phyloP scores from a whole-genome alignment of 2,113 vertebrate genomes.

The Pitta sordida region DNA sequence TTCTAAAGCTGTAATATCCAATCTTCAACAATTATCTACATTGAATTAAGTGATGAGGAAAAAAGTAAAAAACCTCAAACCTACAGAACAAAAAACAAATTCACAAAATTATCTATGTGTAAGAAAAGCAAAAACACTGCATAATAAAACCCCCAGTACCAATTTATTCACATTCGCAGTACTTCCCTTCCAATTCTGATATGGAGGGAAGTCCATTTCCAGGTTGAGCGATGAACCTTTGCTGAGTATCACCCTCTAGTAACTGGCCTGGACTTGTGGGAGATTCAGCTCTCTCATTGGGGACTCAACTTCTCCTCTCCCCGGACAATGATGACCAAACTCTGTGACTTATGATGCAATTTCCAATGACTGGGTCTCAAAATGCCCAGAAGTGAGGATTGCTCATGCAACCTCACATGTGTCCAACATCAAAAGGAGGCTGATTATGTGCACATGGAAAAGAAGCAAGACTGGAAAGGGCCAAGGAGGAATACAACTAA shows the following conservation, averaged over 20 bases:
- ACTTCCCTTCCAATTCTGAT: conserved; percentile 16
- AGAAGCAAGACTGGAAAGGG: not conserved
- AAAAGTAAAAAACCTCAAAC: not conserved
- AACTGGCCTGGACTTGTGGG: not conserved
- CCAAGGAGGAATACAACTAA: not conserved
- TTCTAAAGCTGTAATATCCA: not conserved
- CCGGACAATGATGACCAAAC: not conserved
- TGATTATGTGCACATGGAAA: not conserved
- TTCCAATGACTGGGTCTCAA: not conserved
- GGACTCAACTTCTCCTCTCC: not conserved
- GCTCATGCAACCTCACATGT: not conserved
- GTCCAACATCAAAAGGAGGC: not conserved
- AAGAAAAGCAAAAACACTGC: not conserved
- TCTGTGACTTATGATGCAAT: not conserved
- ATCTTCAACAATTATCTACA: not conserved
- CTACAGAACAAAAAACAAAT: not conserved
- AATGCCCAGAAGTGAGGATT: not conserved
- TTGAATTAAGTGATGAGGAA: not conserved
- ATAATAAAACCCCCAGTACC: not conserved
- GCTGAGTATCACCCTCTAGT: not conserved
- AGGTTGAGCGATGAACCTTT: conserved; percentile 1
- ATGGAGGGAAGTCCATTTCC: not conserved
- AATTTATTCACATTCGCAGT: conserved; percentile 25
- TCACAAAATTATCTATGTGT: not conserved
- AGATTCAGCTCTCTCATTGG: not conserved